Base-by-base conservation (phyloP, 2,113 vertebrate species). In the Psophia crepitans region DNA sequence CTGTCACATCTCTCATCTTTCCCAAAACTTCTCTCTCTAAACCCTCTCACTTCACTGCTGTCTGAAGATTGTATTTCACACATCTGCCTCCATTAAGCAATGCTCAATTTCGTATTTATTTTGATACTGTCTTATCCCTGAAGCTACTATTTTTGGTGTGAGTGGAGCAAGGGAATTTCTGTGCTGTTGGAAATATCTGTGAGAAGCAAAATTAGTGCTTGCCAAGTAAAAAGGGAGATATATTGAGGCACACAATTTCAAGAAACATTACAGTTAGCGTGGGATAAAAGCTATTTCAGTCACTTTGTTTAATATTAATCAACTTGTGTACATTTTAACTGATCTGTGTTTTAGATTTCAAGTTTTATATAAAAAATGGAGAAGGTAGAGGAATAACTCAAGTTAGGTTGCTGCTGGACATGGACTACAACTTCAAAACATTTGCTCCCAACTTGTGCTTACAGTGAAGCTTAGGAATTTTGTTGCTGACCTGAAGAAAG, bases 121-220 rank as follows among this genome's bases (percentile, higher is more conserved):
- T 44, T 75, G 23, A 21, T 83, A 46, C 28, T 66, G 12, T 39
- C 60, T 81, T 21, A n/a, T 96, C 14, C 39, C 43, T 54, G 64
- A 66, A 86, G 54, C 35, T 69, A 12, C 43, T 94, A 8, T 71
- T 79, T 84, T 94, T 86, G 30, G 28, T 85, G 32, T 56, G 35
- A 90, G n/a, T 27, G 53, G 49, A 88, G 28, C 77, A 96, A 95
- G 78, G 81, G 88, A 69, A 75, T 91, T 95, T 58, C 57, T 90
- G 12, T 84, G 37, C 28, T 60, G 15, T 76, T 91, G 24, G 19
- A 80, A 73, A 60, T 86, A 68, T 5, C 28, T 65, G 13, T 54
- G 12, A 77, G 60, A 14, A 48, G 66, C 78, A 44, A 75, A 35
- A 65, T 61, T 13, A 39, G 33, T 43, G 21, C 32, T 64, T 89